A percentile compares a stretch with the other conserved stretches of the same genome.
phyloP scores from a whole-genome alignment of 2,888 invertebrate genomes.

The Cyclophora albipunctata region DNA sequence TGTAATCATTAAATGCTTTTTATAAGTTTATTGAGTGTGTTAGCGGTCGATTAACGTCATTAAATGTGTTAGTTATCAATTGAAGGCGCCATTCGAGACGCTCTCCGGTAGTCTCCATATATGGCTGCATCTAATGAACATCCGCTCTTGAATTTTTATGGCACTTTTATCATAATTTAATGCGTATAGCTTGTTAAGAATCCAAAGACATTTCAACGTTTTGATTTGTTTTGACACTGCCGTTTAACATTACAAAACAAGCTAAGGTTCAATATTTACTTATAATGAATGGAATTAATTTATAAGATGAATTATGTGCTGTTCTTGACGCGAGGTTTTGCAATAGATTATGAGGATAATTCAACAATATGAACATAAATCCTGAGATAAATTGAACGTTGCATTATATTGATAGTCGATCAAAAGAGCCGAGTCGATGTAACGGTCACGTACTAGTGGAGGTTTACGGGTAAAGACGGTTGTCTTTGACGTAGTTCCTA shows the following conservation, averaged over 20 bases:
- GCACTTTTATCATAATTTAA: slow-evolving; percentile 23
- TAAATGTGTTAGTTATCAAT: slow-evolving; percentile 34
- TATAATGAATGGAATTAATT: too few relatives aligned
- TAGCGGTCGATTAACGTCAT: slow-evolving; percentile 28
- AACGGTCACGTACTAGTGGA: slow-evolving; percentile 46
- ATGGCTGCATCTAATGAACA: slow-evolving; percentile 33
- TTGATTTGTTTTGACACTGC: slow-evolving; percentile 3
- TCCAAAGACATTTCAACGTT: slow-evolving; percentile 6
- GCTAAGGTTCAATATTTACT: too few relatives aligned
- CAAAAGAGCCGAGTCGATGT: slow-evolving; percentile 49
- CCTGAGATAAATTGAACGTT: slow-evolving; percentile 52
- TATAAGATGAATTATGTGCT: neutral
- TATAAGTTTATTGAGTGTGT: slow-evolving; percentile 1
- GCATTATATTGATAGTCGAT: slow-evolving; percentile 56
- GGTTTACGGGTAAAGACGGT: slow-evolving; percentile 35
- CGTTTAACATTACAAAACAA: neutral
- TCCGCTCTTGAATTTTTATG: slow-evolving; percentile 21
- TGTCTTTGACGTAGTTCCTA: slow-evolving; percentile 37
- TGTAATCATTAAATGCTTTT: too few relatives aligned
- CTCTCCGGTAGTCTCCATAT: slow-evolving; percentile 31
- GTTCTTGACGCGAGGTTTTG: slow-evolving; percentile 12
- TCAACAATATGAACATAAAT: slow-evolving; percentile 58
- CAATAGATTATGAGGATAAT: slow-evolving; percentile 41
- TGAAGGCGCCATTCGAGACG: slow-evolving; percentile 43
- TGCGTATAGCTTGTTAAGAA: slow-evolving; percentile 9